These are phyloP conservation scores for Sapajus apella DNA, from an alignment of 2,113 vertebrate genomes.

Conservation along the genomic window DNA sequence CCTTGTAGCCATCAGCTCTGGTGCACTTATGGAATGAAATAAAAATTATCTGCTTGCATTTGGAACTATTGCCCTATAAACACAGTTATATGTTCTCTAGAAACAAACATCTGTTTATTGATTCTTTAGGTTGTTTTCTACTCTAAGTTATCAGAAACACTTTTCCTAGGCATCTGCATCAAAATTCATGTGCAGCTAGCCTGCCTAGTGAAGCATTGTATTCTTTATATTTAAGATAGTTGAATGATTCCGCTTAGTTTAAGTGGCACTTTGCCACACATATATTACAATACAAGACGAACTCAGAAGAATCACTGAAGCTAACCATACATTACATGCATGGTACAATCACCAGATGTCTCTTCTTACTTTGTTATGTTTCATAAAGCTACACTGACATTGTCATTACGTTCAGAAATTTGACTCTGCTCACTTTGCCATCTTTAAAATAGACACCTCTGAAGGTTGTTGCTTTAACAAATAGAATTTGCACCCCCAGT, in stretches of 20 bases:
- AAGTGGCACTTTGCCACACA: constrained; percentile 79
- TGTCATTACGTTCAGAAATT: constrained; percentile 84
- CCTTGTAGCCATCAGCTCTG: neutral
- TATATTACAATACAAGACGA: constrained; percentile 50
- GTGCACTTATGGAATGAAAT: neutral
- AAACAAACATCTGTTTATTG: neutral
- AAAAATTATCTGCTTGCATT: neutral
- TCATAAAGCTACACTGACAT: constrained; percentile 86
- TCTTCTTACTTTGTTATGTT: constrained; percentile 83
- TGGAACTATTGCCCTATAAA: neutral
- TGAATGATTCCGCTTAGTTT: constrained; percentile 70
- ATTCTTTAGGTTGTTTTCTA: constrained; percentile 27
- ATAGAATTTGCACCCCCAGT: constrained; percentile 54
- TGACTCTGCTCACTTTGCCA: constrained; percentile 57
- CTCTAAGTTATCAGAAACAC: neutral
- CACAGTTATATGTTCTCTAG: neutral
- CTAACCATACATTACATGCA: constrained; percentile 86
- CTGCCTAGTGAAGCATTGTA: constrained; percentile 57
- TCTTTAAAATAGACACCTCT: constrained; percentile 57
- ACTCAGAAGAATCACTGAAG: constrained; percentile 74
- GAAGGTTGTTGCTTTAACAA: constrained; percentile 58
- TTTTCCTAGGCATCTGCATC: constrained; percentile 54
- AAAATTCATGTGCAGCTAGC: constrained; percentile 70
- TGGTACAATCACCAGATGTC: constrained; percentile 87
- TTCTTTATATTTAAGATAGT: constrained; percentile 75